Evolutionary conservation across 2,113 vertebrate species (phyloP).

Genomic region (Sturnira hondurensis): DNA sequence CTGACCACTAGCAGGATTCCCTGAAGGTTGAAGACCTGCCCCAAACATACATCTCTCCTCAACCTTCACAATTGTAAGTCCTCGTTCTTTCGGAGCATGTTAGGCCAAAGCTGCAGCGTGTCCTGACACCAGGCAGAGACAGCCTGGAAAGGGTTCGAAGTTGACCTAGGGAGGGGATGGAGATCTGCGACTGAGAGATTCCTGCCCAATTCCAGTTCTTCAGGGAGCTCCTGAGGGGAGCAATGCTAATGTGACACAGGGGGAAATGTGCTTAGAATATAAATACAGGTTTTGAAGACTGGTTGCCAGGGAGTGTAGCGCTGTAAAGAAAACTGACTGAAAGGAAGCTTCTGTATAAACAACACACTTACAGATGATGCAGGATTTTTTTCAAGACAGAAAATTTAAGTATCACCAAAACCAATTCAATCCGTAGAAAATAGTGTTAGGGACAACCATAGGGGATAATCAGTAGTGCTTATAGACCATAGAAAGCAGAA

Average conservation of each 20-base stretch:
- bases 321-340: not conserved
- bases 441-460: not conserved
- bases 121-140: conserved; percentile 35
- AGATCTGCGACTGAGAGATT: not conserved
- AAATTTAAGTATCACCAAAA: conserved; percentile 8
- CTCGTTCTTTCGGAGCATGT: not conserved
- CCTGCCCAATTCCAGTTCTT: conserved; percentile 16
- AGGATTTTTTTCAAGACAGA: not conserved
- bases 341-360: not conserved
- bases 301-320: not conserved
- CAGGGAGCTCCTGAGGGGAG: not conserved
- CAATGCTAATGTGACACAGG: not conserved
- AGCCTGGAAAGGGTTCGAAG: not conserved
- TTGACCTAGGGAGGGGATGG: not conserved
- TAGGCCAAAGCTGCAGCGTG: not conserved
- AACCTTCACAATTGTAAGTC: conserved; percentile 14
- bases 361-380: not conserved
- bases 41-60: conserved; percentile 49
- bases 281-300: not conserved
- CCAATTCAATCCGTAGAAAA: not conserved
- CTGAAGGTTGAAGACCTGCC: not conserved
- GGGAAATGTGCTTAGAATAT: not conserved
- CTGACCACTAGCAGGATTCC: conserved; percentile 40
- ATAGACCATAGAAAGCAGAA: not conserved
- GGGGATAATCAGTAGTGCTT: not conserved